These are phyloP conservation scores for Anthopleura sola DNA, from an alignment of 64 coral and sea anemone genomes.

Conservation along the genomic window DNA sequence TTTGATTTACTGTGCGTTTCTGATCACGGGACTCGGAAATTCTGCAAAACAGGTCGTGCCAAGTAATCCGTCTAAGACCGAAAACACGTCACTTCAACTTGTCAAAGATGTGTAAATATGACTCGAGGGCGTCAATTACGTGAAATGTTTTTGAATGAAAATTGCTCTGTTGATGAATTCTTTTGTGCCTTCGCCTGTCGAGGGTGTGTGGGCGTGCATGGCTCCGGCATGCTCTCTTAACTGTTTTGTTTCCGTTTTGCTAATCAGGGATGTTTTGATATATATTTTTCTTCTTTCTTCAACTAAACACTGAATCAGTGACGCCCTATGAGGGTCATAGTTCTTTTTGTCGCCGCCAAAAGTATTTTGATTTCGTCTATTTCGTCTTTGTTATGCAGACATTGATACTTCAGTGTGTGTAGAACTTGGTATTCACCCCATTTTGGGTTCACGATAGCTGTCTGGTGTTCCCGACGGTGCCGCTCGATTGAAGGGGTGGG, in stretches of 20 bases:
- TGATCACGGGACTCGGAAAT: neutral
- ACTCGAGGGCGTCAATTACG: neutral
- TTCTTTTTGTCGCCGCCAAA: neutral
- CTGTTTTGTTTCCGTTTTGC: neutral
- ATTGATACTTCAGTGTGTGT: no score
- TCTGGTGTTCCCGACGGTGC: no score
- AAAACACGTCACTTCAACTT: neutral
- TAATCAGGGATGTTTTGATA: neutral
- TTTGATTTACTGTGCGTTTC: neutral
- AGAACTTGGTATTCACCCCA: no score
- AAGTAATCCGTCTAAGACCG: neutral
- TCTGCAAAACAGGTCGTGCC: neutral
- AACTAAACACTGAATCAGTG: neutral
- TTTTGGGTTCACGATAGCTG: no score
- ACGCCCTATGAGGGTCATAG: neutral
- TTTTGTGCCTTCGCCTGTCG: neutral
- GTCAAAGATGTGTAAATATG: constrained; percentile 22
- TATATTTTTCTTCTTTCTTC: neutral
- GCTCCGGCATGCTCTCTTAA: neutral
- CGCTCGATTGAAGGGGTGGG: no score
- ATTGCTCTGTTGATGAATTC: neutral
- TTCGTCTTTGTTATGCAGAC: neutral
- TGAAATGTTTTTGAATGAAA: neutral
- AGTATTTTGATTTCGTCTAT: neutral
- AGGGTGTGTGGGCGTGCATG: neutral